Base-by-base conservation (phyloP, 1,140 invertebrate genomes). In the Drosophila micromelanica region DNA sequence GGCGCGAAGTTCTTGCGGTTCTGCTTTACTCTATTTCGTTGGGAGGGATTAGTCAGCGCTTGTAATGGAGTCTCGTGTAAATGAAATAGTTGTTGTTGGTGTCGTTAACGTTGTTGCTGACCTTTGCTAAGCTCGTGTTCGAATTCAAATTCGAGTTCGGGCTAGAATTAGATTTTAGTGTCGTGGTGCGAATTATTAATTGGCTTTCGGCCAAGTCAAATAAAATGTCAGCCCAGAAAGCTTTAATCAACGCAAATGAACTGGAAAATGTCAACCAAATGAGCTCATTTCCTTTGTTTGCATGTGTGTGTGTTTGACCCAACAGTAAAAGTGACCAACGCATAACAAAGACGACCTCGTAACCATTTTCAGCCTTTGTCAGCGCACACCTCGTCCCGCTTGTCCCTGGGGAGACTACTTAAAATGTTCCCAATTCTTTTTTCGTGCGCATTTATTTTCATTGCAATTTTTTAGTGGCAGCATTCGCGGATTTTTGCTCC, bases 201-300 rank as follows among this genome's bases (percentile, higher is more conserved):
- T 70, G 76, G 60, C 30, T 77, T 80, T 80, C 48, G 51, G 76
- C 63, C 77, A 59, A 46, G 43, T 27, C 42, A 45, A 56, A 54
- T 45, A n/a, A 68, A 67, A 85, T 68, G 56, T 70, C 76, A 71
- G 69, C 52, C 40, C 69, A 78, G 62, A 78, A 59, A 67, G 78
- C 61, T 80, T 87, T 86, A 86, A 87, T 87, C 84, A 87, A 87
- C 82, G 84, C 68, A 87, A 87, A 87, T 87, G 82, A 86, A 87
- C 78, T 76, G 82, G 84, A 87, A 87, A 87, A 87, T 87, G 84
- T 87, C 81, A 78, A 78, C 75, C 68, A 74, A 86, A 89, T 87
- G 82, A 87, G 82, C 84, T 87, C 82, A 87, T 87, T 87, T 87
- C 82, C 82, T 67, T 78, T 80, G 56, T 35, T 8, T 7, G 17